Percentiles rank a stretch among this genome's conserved stretches.
Conservation (phyloP, 1,140 invertebrate genomes). For the Macrostomum lignano region DNA sequence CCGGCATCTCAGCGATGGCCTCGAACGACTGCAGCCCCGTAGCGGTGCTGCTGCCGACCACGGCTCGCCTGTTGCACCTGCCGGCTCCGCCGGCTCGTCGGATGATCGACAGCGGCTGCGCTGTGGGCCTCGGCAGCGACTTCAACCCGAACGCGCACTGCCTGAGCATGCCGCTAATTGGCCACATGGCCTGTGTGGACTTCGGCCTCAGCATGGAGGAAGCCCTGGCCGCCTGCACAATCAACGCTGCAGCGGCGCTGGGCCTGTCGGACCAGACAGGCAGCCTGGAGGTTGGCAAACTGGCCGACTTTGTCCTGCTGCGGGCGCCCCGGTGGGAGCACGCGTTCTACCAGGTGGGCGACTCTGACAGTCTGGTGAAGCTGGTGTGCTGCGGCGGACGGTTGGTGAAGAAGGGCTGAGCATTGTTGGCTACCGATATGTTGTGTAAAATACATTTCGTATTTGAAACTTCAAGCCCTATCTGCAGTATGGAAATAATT, state of each 20-base stretch:
- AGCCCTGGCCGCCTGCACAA: constrained; percentile 34
- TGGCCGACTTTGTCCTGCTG: constrained; percentile 31
- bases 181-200: constrained; percentile 37
- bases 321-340: constrained; percentile 33
- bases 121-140: constrained; percentile 37
- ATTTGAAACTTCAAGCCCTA: no score
- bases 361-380: constrained; percentile 31
- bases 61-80: constrained; percentile 35
- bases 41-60: constrained; percentile 37
- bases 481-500: no score
- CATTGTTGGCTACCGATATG: no score
- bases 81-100: constrained; percentile 33
- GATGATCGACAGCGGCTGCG: constrained; percentile 34
- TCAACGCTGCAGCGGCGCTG: constrained; percentile 35
- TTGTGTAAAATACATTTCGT: no score
- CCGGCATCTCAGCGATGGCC: constrained; percentile 34
- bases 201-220: constrained; percentile 34
- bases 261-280: constrained; percentile 28
- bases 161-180: constrained; percentile 34
- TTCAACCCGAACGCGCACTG: constrained; percentile 43
- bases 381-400: no score
- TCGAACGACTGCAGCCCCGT: constrained; percentile 27
- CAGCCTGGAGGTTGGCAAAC: constrained; percentile 33
- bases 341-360: constrained; percentile 38
- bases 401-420: no score